Evolutionary conservation across 2,113 vertebrate genomes (phyloP).

Genomic region (Rhineura floridana): DNA sequence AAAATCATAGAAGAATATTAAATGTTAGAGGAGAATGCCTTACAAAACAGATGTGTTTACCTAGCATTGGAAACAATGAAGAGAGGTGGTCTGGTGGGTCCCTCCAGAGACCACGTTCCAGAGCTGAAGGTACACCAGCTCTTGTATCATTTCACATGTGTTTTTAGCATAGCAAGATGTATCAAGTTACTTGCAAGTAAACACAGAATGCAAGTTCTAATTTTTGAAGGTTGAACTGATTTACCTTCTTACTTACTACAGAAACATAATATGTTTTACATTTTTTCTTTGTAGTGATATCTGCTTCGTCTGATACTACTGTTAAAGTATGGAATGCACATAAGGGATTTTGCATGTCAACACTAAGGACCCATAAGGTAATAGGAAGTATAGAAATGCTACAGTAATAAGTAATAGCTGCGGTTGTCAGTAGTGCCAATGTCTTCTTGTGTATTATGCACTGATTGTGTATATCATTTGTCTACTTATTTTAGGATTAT

Average conservation of each 20-base stretch:
- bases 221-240: conserved; percentile 25
- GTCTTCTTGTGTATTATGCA: too few relatives aligned
- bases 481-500: conserved; percentile 83
- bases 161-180: not conserved
- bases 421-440: not conserved
- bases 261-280: conserved; percentile 29
- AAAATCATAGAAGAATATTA: not conserved
- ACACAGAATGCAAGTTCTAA: not conserved
- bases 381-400: conserved; percentile 40
- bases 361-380: conserved; percentile 97
- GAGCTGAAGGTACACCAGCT: not conserved
- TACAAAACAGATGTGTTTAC: not conserved
- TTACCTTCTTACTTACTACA: not conserved
- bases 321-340: conserved; percentile 99
- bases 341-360: conserved; percentile 99
- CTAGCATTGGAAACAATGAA: not conserved
- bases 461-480: not conserved
- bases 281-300: conserved; percentile 87
- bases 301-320: conserved; percentile 96
- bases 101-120: not conserved
- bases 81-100: not conserved
- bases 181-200: not conserved
- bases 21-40: not conserved
- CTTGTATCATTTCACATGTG: not conserved
- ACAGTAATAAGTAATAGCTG: conserved; percentile 16